Conservation (phyloP, 2,113 vertebrate genomes). For the Numida meleagris region DNA sequence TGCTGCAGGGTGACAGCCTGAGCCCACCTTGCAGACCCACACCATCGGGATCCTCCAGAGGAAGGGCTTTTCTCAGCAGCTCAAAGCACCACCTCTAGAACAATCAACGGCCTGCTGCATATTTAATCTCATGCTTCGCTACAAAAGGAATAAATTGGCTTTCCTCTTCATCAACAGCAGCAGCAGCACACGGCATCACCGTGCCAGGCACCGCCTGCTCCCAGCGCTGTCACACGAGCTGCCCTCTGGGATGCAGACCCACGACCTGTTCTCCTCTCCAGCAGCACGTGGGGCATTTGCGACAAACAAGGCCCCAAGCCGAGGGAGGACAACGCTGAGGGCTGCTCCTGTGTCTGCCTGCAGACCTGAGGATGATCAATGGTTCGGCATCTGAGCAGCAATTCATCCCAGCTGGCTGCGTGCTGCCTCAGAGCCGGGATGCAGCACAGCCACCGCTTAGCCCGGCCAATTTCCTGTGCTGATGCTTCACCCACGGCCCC, state of each 20-base stretch:
- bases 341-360: background rate
- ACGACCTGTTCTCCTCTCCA: background rate
- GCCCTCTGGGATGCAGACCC: background rate
- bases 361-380: background rate
- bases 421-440: background rate
- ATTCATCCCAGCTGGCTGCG: background rate
- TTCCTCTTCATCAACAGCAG: background rate
- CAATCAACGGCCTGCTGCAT: background rate
- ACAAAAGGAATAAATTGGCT: background rate
- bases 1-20: background rate
- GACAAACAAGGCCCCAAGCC: background rate
- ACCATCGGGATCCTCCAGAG: background rate
- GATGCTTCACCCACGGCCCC: conserved; percentile 16
- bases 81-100: background rate
- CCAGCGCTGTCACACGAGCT: background rate
- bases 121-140: background rate
- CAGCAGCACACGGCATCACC: no score
- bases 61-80: background rate
- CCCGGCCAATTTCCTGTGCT: conserved; percentile 13
- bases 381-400: background rate
- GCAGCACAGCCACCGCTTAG: background rate
- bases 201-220: background rate
- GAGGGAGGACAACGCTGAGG: background rate
- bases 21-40: background rate
- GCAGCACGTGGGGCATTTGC: rapidly evolving